Percentiles rank a stretch among this genome's conserved stretches.
Evolutionary conservation across 2,113 vertebrate species (phyloP).

Genomic region (Shinisaurus crocodilurus): DNA sequence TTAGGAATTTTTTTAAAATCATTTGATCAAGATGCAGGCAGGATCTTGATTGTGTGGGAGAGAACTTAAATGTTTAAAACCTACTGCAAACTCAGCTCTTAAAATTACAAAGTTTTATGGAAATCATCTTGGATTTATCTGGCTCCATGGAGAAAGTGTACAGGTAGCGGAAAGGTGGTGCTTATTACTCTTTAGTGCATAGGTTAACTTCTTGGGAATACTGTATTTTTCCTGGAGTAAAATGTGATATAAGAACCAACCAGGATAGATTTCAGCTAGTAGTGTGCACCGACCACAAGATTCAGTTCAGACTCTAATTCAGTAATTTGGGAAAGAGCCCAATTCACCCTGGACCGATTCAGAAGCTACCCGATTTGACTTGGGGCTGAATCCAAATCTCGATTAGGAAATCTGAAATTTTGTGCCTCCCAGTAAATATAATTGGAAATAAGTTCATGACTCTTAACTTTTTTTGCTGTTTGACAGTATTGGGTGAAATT

Average conservation of each 20-base stretch:
- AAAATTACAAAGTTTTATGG: constrained; percentile 58
- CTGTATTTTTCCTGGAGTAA: not conserved
- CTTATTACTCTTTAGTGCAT: not conserved
- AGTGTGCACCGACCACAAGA: not conserved
- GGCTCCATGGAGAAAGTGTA: not conserved
- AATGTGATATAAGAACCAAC: not conserved
- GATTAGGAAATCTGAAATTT: no score
- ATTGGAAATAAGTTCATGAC: no score
- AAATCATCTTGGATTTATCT: constrained; percentile 39
- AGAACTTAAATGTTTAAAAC: constrained; percentile 42
- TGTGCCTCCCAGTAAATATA: no score
- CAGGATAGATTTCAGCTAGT: not conserved
- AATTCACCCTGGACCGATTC: not conserved
- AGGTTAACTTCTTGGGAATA: not conserved
- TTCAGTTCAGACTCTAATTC: no score
- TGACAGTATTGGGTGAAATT: no score
- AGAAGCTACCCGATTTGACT: no score
- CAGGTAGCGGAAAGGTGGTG: not conserved
- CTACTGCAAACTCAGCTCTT: constrained; percentile 61
- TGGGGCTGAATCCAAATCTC: no score
- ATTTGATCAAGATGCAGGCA: not conserved
- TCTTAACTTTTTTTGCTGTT: no score
- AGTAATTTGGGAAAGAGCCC: no score
- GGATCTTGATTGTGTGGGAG: not conserved
- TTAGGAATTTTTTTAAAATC: not conserved